These are phyloP conservation scores for Timema podura DNA, from an alignment of 2,888 invertebrate species.

Conservation along the genomic window DNA sequence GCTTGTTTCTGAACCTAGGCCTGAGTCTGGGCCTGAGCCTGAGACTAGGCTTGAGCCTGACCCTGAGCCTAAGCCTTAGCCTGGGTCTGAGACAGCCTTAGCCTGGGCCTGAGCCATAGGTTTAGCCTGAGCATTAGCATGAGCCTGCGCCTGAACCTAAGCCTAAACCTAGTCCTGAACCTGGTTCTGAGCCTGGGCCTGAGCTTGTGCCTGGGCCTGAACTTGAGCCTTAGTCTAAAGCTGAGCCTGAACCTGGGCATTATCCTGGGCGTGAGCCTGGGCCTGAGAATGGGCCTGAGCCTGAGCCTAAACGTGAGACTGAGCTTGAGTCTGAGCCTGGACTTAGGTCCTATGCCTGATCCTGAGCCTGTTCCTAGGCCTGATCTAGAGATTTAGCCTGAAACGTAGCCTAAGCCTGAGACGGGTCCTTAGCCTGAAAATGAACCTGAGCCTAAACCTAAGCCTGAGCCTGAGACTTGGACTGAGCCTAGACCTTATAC, in stretches of 20 bases:
- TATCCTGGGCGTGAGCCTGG: not conserved
- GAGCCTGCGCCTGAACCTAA: not conserved
- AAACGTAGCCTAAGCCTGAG: not conserved
- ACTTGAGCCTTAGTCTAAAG: too few species aligned
- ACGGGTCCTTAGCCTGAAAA: not conserved
- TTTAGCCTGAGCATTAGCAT: not conserved
- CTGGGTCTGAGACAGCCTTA: not conserved
- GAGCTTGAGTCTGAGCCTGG: slow-evolving; percentile 32
- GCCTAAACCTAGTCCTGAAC: too few species aligned
- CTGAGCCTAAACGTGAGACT: slow-evolving; percentile 28
- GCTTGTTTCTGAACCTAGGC: not conserved
- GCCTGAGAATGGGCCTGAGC: slow-evolving; percentile 20
- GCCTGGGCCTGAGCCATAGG: too few species aligned
- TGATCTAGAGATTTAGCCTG: slow-evolving; percentile 37
- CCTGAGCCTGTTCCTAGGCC: not conserved
- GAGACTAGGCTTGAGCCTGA: too few species aligned
- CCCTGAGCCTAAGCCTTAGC: slow-evolving; percentile 13
- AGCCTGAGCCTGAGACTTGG: not conserved
- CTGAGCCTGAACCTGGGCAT: not conserved
- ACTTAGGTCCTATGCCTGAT: slow-evolving; percentile 17
- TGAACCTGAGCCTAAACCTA: slow-evolving; percentile 3
- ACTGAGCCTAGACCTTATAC: slow-evolving; percentile 3
- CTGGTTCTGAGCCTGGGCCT: too few species aligned
- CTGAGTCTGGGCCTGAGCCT: too few species aligned
- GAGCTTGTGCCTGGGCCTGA: too few species aligned